Base-by-base conservation (phyloP, 1,140 invertebrate species). In the Saxidomus purpurata region DNA sequence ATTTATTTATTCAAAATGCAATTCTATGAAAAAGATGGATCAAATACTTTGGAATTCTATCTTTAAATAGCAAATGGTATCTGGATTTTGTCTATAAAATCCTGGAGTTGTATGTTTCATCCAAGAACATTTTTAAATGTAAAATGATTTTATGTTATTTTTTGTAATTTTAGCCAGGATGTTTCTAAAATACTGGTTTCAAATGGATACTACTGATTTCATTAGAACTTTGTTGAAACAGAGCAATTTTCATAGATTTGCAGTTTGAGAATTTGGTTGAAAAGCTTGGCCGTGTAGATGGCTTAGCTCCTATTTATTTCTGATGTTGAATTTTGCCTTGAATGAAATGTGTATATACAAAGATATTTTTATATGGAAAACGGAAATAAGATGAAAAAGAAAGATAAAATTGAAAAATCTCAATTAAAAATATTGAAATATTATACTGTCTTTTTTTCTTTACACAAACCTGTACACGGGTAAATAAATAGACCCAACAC, bases 321-420 rank as follows among this genome's bases (percentile, higher is more conserved):
- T 71, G 63, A 49, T 85, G 81, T 83, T 83, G 81, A 85, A 85
- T 31, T 71, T 71, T 85, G 83, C 83, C 83, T 85, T 85, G 67
- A 85, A 69, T 83, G 63, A 71, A 85, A n/a, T 83, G 67, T 82
- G 79, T 74, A 87, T 87, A 85, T 61, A 81, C 47, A 63, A 59
- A 83, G 55, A 74, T 82, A 83, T 87, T 90, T 79, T 89, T 89
- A 79, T 82, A 84, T 82, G 87, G 71, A 79, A 69, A 88, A 87
- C 47, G 86, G 55, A 90, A 87, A 59, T 69, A 76, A 69, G 19
- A 82, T 76, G 69, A 55, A 22, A 40, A 61, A 85, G 8, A 63
- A 47, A 47, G 59, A 40, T 49, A 52, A 80, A 79, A 1, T 79
- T 49, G 40, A 81, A 86, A 83, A 84, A 38, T 49, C 36, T 36